Base-by-base conservation (phyloP, 2,888 invertebrate genomes). In the Beris morrisii region DNA sequence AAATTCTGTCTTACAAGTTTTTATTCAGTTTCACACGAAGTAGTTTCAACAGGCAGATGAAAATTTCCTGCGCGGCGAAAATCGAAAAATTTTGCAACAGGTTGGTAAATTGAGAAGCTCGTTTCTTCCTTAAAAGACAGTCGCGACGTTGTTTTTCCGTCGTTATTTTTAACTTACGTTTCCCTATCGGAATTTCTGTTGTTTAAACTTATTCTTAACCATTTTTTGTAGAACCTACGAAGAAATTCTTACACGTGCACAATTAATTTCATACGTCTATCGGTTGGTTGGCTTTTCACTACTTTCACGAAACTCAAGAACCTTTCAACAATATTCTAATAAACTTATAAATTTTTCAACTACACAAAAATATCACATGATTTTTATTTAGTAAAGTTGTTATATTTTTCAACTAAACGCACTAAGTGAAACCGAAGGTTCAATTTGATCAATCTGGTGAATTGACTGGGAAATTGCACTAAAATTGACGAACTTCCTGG, bases 341-440 rank as follows among this genome's bases (percentile, higher is more conserved):
- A 12, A 28, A 63, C 22, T 46, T 38, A 44, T 32, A 61, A 61
- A 22, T 31, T 28, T 57, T 61, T 65, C 30, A 61, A 65, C 68
- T 68, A 68, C 68, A 65, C 65, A 61, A 65, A 67, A 68, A 68
- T 68, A 68, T 68, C 68, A 68, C 68, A 68, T 56, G 54, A 50
- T 59, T 38, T 67, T 22, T 48, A 12, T 46, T 48, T 15, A 2
- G 5, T 15, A 48, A 48, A 15, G 22, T 48, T 48, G 5, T 48
- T 15, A 12, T n/a, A 45, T 48, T 48, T 48, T 48, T 48, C 48
- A 6, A 6, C 6, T 48, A 48, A 38, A 38, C 38, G 38, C 38
- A 38, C 38, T 38, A 3, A 12, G 11, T 45, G 45, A 11, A 45
- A 45, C 45, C 22, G 22, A 22, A 22, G 22, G 45, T 12, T 45